A percentile compares a stretch with the other conserved stretches of the same genome.
These are phyloP conservation scores for Oceanodroma tethys DNA, from an alignment of 2,113 vertebrate species.

Conservation along the genomic window DNA sequence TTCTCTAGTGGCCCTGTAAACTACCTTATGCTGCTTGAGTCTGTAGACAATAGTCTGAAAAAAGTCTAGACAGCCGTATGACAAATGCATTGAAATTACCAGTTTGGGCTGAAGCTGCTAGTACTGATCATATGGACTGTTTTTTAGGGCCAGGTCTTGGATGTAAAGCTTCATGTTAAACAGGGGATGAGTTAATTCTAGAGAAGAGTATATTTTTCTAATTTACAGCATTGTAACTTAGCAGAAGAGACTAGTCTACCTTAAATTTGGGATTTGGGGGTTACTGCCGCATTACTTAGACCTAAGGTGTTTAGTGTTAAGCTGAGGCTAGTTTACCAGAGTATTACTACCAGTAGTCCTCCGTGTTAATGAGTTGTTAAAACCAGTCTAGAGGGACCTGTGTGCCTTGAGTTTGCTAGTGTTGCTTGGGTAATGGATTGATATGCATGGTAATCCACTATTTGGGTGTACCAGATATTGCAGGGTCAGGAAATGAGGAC, in stretches of 20 bases:
- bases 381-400: background rate
- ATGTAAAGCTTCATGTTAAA: background rate
- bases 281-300: background rate
- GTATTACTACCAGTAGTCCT: background rate
- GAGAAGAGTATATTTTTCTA: background rate
- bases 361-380: background rate
- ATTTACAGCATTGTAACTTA: background rate
- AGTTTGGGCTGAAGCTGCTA: background rate
- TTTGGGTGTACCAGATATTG: background rate
- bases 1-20: background rate
- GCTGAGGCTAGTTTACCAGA: background rate
- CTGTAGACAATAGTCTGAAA: background rate
- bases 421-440: background rate
- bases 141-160: background rate
- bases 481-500: background rate
- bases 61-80: background rate
- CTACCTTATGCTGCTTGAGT: background rate
- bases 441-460: background rate
- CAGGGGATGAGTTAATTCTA: background rate
- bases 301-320: background rate
- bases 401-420: background rate
- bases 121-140: background rate
- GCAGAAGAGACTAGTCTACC: background rate
- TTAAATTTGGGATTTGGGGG: background rate
- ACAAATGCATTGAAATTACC: background rate